phyloP scores from a whole-genome alignment of 2,797 vertebrate genomes.

The Orientallactaga sibirica region DNA sequence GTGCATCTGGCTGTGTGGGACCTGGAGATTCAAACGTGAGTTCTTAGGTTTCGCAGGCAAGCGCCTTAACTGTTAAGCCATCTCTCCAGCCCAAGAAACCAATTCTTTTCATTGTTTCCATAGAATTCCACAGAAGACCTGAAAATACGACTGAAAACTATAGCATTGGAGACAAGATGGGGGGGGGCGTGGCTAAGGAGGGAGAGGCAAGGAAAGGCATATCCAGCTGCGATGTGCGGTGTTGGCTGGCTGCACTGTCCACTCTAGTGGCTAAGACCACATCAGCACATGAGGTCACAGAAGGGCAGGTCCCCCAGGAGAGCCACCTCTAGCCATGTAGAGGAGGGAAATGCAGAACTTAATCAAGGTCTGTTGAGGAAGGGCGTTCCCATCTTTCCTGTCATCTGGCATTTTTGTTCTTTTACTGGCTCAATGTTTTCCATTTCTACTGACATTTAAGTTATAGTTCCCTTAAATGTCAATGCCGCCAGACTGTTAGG shows the following conservation, averaged over 20 bases:
- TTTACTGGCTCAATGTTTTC: not conserved
- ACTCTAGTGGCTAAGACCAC: not conserved
- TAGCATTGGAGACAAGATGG: not conserved
- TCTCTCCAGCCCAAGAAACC: too few relatives aligned
- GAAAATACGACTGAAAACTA: not conserved
- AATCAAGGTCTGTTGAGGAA: not conserved
- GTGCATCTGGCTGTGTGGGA: too few relatives aligned
- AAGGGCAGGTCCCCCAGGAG: not conserved
- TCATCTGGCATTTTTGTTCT: not conserved
- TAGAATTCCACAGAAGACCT: not conserved
- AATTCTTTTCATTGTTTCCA: not conserved
- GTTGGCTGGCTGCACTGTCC: not conserved
- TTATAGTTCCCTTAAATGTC: not conserved
- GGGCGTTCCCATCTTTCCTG: not conserved
- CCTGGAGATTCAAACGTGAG: too few relatives aligned
- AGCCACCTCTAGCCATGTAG: not conserved
- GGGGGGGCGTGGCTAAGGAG: not conserved
- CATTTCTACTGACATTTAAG: slow-evolving; percentile 25
- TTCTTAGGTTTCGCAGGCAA: too few relatives aligned
- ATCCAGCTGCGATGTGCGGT: not conserved
- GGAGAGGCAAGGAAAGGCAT: not conserved
- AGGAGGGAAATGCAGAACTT: not conserved
- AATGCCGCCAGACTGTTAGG: not conserved
- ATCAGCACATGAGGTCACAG: not conserved
- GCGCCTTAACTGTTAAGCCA: too few relatives aligned